Conservation (phyloP, 2,113 vertebrate species). For the Montifringilla adamsi region DNA sequence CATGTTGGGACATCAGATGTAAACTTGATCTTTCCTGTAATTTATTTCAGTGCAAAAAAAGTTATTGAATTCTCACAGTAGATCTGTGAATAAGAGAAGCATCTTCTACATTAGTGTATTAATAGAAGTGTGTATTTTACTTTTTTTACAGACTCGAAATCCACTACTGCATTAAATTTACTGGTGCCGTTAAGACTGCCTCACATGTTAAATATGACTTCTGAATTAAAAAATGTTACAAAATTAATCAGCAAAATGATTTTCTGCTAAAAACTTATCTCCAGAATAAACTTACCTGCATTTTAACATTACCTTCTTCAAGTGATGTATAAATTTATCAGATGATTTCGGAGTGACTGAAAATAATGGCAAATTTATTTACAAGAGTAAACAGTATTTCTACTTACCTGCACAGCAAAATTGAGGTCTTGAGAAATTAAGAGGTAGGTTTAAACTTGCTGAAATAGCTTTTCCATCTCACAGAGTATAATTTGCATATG, state of each 20-base stretch:
- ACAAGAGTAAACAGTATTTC: background rate
- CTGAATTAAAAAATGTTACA: background rate
- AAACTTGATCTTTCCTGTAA: background rate
- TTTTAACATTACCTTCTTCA: background rate
- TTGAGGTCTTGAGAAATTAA: background rate
- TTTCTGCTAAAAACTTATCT: background rate
- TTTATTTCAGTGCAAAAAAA: background rate
- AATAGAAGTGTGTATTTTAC: background rate
- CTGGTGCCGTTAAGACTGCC: background rate
- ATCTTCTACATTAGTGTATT: background rate
- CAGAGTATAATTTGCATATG: accelerated
- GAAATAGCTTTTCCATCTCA: background rate
- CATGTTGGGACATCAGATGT: background rate
- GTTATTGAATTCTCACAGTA: background rate
- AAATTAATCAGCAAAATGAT: background rate
- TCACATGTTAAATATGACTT: background rate
- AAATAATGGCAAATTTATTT: background rate
- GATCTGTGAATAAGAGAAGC: background rate
- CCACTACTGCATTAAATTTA: background rate
- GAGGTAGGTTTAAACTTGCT: background rate
- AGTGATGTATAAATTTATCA: background rate
- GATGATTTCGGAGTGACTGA: background rate
- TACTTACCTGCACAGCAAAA: background rate
- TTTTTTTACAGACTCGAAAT: background rate
- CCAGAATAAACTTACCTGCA: background rate